Evolutionary conservation across 1,140 invertebrate species (phyloP).

Genomic region (Meloidogyne floridensis): DNA sequence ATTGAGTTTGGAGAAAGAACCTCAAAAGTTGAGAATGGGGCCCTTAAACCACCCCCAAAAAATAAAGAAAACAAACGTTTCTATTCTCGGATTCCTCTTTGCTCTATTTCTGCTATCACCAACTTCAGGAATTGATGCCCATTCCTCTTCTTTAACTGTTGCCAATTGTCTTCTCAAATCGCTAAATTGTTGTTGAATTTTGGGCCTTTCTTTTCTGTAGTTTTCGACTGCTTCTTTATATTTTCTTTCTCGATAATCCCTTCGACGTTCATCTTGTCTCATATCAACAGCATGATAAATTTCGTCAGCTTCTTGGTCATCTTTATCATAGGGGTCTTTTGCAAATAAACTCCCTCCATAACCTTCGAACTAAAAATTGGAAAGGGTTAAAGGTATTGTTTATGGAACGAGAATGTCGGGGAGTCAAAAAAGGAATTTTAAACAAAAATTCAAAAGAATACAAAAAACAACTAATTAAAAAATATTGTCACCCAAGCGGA

Average conservation of each 20-base stretch:
- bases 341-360: conserved; percentile 97
- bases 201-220: conserved; percentile 95
- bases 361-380: conserved; percentile 79
- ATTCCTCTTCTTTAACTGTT: conserved; percentile 85
- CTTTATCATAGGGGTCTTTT: conserved; percentile 99
- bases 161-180: conserved; percentile 89
- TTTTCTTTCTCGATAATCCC: conserved; percentile 78
- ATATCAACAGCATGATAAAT: conserved; percentile 98
- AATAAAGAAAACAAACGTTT: conserved; percentile 73
- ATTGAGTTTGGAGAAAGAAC: too few relatives aligned
- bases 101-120: conserved; percentile 97
- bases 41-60: not conserved
- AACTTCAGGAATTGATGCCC: conserved; percentile 95
- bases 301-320: conserved; percentile 98
- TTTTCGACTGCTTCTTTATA: conserved; percentile 81
- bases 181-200: conserved; percentile 99
- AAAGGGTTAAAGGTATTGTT: not conserved
- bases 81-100: conserved; percentile 87
- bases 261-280: conserved; percentile 97
- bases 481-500: too few relatives aligned
- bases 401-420: too few relatives aligned
- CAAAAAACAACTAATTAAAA: not conserved
- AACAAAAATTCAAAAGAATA: not conserved
- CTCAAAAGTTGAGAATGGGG: too few relatives aligned
- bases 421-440: too few relatives aligned